phyloP scores from a whole-genome alignment of 1,140 invertebrate genomes.

The Oscheius sp. region DNA sequence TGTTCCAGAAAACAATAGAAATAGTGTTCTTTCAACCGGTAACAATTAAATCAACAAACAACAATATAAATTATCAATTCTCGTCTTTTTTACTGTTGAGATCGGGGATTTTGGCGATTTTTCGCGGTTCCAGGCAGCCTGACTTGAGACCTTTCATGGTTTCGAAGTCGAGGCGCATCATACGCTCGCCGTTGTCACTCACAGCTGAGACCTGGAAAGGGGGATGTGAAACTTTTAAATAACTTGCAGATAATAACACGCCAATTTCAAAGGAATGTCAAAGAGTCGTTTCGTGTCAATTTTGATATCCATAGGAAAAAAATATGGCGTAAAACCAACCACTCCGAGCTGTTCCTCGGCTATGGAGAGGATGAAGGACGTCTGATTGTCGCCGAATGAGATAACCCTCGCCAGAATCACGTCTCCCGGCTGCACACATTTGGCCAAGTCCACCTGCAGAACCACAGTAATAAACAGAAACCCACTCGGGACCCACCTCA shows the following conservation, averaged over 20 bases:
- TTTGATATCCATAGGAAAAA: neutral
- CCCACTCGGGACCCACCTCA: slow-evolving; percentile 24
- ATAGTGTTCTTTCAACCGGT: too few species aligned
- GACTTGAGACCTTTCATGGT: slow-evolving; percentile 19
- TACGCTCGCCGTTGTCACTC: slow-evolving; percentile 31
- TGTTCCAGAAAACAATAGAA: neutral
- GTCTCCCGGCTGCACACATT: slow-evolving; percentile 34
- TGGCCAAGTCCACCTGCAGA: slow-evolving; percentile 29
- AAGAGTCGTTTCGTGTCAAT: neutral
- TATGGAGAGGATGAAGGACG: slow-evolving; percentile 38
- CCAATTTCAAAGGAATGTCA: neutral
- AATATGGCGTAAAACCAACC: neutral
- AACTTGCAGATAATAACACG: neutral
- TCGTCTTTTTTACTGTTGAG: slow-evolving; percentile 24
- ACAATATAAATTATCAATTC: too few species aligned
- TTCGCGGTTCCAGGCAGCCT: slow-evolving; percentile 21
- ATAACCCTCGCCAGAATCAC: slow-evolving; percentile 40
- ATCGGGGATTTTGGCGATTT: slow-evolving; percentile 39
- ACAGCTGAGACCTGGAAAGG: slow-evolving; percentile 5
- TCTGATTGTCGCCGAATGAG: slow-evolving; percentile 36
- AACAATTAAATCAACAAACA: too few species aligned
- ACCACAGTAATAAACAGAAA: neutral
- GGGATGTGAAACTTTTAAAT: neutral
- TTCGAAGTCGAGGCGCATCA: slow-evolving; percentile 22
- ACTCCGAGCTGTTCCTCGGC: slow-evolving; percentile 39